A percentile compares a stretch with the other conserved stretches of the same genome.
These are phyloP conservation scores for Lophotis ruficrista DNA, from an alignment of 2,113 vertebrate species.

Conservation along the genomic window DNA sequence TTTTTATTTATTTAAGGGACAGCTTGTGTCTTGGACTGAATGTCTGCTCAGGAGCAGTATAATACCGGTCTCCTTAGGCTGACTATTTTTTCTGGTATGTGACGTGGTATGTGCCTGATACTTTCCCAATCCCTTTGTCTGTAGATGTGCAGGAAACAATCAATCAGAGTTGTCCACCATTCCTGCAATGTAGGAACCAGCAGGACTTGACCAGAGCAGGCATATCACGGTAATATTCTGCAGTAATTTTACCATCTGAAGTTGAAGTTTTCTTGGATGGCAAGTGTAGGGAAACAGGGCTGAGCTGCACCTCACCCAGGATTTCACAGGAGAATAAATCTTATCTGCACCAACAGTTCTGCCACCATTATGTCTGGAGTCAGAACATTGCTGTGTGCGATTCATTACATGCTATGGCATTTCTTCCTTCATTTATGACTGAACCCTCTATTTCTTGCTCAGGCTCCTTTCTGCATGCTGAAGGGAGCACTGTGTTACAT, in stretches of 20 bases:
- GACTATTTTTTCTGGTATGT: background rate
- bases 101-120: background rate
- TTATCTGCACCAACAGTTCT: background rate
- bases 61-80: background rate
- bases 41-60: background rate
- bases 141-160: background rate
- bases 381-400: background rate
- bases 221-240: background rate
- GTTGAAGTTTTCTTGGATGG: background rate
- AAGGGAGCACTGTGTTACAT: background rate
- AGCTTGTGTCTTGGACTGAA: background rate
- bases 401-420: background rate
- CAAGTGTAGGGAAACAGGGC: background rate
- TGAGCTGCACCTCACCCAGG: background rate
- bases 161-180: background rate
- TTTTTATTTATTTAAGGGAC: background rate
- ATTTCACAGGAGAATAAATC: background rate
- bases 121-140: background rate
- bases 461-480: background rate
- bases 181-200: background rate
- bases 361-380: background rate
- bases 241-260: background rate
- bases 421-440: background rate
- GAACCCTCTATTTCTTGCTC: background rate
- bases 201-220: background rate